These are phyloP conservation scores for Rhingia campestris DNA, from an alignment of 2,888 invertebrate species.

Conservation along the genomic window DNA sequence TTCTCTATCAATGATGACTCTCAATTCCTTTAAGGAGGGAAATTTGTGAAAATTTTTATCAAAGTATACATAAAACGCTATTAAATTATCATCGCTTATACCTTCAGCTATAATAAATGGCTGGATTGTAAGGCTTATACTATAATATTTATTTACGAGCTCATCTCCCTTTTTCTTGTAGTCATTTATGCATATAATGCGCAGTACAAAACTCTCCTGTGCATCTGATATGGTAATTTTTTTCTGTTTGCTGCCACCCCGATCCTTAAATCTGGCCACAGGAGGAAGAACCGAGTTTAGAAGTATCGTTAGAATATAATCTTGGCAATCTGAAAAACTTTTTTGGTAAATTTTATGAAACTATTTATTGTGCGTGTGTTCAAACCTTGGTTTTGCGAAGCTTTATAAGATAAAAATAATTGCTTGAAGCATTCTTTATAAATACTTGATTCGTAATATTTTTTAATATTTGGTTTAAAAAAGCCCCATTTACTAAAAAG, in stretches of 20 bases:
- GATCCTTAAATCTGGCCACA: no score
- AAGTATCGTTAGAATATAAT: no score
- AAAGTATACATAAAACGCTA: background rate
- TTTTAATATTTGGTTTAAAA: background rate
- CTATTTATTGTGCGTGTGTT: background rate
- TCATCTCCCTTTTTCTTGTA: constrained; percentile 64
- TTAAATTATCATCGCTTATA: background rate
- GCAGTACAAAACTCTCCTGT: constrained; percentile 68
- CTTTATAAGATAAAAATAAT: background rate
- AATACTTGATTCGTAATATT: background rate
- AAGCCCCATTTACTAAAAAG: background rate
- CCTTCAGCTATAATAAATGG: constrained; percentile 71
- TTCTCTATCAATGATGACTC: no score
- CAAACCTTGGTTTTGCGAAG: background rate
- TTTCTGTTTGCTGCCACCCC: no score
- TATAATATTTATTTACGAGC: constrained; percentile 64
- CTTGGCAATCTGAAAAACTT: no score
- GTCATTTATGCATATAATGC: constrained; percentile 60
- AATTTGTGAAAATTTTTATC: background rate
- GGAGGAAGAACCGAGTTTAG: no score
- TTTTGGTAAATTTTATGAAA: background rate
- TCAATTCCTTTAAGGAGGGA: background rate
- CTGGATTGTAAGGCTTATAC: constrained; percentile 66
- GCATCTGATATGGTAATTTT: constrained; percentile 71
- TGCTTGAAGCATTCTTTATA: background rate